These are phyloP conservation scores for Aspidiotus destructor DNA, from an alignment of 2,888 invertebrate genomes.

Conservation along the genomic window DNA sequence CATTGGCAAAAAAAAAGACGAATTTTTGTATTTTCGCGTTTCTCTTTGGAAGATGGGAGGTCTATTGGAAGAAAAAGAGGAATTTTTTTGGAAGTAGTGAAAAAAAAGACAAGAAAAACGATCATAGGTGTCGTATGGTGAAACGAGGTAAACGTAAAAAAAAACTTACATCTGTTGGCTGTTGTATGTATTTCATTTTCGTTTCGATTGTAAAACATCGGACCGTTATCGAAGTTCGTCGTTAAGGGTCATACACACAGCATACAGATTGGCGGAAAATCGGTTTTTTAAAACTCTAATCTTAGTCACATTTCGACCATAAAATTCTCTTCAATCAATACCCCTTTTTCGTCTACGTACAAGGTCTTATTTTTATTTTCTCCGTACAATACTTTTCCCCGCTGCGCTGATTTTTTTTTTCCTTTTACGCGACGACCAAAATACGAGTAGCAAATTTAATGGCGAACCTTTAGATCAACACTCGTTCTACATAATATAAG, in stretches of 20 bases:
- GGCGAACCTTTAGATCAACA: not conserved
- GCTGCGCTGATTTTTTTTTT: not conserved
- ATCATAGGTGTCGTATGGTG: not conserved
- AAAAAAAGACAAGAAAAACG: too few relatives aligned
- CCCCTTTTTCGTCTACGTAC: not conserved
- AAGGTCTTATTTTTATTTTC: not conserved
- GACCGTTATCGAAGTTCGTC: slow-evolving; percentile 30
- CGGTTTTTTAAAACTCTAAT: not conserved
- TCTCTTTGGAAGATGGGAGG: too few relatives aligned
- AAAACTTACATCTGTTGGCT: slow-evolving; percentile 26
- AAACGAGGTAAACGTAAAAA: slow-evolving; percentile 11
- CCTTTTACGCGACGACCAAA: not conserved
- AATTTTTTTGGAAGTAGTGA: too few relatives aligned
- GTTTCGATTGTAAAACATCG: slow-evolving; percentile 23
- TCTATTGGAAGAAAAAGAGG: too few relatives aligned
- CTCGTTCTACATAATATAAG: not conserved
- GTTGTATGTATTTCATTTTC: slow-evolving; percentile 30
- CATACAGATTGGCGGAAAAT: not conserved
- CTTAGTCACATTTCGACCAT: not conserved
- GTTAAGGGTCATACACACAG: slow-evolving; percentile 26
- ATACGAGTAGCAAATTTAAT: not conserved
- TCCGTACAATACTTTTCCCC: not conserved
- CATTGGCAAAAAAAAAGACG: too few relatives aligned
- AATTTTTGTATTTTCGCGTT: too few relatives aligned
- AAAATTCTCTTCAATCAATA: slow-evolving; percentile 4